Base-by-base conservation (phyloP, 2,113 vertebrate species). In the Rhipidura dahli region DNA sequence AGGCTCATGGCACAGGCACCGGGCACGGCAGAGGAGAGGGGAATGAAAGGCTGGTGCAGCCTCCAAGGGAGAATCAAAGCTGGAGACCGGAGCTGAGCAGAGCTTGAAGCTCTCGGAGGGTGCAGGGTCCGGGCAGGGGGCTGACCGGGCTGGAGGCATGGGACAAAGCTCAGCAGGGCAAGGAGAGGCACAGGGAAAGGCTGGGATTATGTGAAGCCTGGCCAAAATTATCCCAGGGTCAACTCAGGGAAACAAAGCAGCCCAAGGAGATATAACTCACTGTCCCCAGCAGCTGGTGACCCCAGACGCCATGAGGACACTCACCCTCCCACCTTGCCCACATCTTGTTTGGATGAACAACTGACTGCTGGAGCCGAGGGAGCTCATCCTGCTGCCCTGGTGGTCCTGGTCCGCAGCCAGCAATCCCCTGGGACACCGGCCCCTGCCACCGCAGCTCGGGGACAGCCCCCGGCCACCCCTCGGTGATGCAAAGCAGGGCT, bases 11-110 rank as follows among this genome's bases (percentile, higher is more conserved):
- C 82, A 92, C 95, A 69, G 89, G 87, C 87, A 64, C 50, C 2
- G 30, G 7, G 65, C 61, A 37, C 33, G 1, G 64, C 7, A 1
- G 68, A 91, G 71, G 45, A 54, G 63, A 78, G 40, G 1, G 15
- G 53, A 90, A 82, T 37, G 72, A 76, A 85, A n/a, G 79, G 88
- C 79, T 90, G 90, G 88, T 73, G 83, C 92, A 91, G 85, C 88
- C 59, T 93, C 70, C 31, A 5, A 39, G 79, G n/a, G 30, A 57
- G 57, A 73, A 47, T 60, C 64, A 47, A 39, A 78, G 31, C 47
- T 35, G 5, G 13, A 4, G 17, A 19, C 35, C 3, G 65, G 61
- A 73, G 73, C 81, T 19, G 69, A 63, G 76, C 54, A 9, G 6
- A 1, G 69, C 77, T 59, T 1, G 3, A 35, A 87, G 37, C 26